Percentiles rank a stretch among this genome's conserved stretches.
These are phyloP conservation scores for Heliconius charithonia DNA, from an alignment of 2,888 invertebrate species.

Conservation along the genomic window DNA sequence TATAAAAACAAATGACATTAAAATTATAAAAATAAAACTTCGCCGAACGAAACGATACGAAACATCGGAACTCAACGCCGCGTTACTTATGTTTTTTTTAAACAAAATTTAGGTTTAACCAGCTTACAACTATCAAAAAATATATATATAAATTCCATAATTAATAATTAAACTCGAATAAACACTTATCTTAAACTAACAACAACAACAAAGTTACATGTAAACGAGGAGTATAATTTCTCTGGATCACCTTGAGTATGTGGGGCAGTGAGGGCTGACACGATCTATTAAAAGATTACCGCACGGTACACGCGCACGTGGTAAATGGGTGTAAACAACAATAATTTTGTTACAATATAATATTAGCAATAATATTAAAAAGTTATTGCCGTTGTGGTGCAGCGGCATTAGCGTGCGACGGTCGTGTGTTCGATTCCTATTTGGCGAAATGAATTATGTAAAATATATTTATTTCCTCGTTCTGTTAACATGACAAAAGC, in stretches of 20 bases:
- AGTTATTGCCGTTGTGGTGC: not conserved
- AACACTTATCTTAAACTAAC: slow-evolving; percentile 12
- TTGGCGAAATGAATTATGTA: too few relatives aligned
- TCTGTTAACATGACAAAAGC: too few relatives aligned
- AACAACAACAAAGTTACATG: slow-evolving; percentile 28
- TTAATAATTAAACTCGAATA: slow-evolving; percentile 16
- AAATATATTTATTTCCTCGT: too few relatives aligned
- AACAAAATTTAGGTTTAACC: too few relatives aligned
- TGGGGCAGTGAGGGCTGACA: slow-evolving; percentile 29
- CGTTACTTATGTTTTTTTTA: not conserved
- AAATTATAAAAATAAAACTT: too few relatives aligned
- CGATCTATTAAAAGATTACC: slow-evolving; percentile 12
- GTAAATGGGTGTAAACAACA: not conserved
- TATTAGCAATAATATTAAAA: too few relatives aligned
- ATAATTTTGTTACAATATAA: not conserved
- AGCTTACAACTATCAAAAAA: not conserved
- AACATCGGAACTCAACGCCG: not conserved
- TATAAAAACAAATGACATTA: too few relatives aligned
- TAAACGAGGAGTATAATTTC: slow-evolving; percentile 39
- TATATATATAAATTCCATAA: not conserved
- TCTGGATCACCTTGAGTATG: slow-evolving; percentile 42
- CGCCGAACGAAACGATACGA: not conserved
- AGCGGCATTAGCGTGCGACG: not conserved
- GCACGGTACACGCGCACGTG: not conserved
- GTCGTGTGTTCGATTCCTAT: not conserved